Percentiles rank a stretch among this genome's conserved stretches.
phyloP scores from a whole-genome alignment of 2,888 invertebrate species.

The Troides aeacus region DNA sequence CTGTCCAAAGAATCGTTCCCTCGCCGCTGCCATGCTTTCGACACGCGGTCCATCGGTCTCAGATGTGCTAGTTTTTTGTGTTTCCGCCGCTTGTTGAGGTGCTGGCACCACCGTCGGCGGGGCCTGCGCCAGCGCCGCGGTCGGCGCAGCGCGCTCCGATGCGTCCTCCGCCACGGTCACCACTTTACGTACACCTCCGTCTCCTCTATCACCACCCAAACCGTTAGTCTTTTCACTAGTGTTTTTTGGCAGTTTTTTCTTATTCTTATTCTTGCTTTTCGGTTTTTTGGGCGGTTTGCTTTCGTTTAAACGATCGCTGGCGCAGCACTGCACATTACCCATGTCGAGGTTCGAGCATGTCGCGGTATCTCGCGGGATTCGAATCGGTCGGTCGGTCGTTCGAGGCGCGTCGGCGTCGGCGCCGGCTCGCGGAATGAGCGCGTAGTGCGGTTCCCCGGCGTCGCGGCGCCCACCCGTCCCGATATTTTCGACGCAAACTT shows the following conservation, averaged over 20 bases:
- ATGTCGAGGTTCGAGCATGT: constrained; percentile 75
- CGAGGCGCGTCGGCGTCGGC: constrained; percentile 78
- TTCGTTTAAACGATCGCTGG: constrained; percentile 69
- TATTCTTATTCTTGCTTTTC: constrained; percentile 57
- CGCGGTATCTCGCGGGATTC: constrained; percentile 72
- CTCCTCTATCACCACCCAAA: constrained; percentile 58
- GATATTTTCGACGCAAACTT: constrained; percentile 71
- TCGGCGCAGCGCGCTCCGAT: constrained; percentile 58
- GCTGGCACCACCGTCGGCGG: constrained; percentile 41
- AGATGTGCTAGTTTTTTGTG: constrained; percentile 38
- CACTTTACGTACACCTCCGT: constrained; percentile 59
- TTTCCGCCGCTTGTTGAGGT: constrained; percentile 38
- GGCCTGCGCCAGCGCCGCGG: constrained; percentile 49
- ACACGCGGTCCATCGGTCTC: constrained; percentile 53
- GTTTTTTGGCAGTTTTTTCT: constrained; percentile 39
- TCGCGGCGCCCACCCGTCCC: constrained; percentile 67
- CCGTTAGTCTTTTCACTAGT: constrained; percentile 64
- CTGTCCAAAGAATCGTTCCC: constrained; percentile 74
- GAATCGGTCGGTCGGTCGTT: constrained; percentile 77
- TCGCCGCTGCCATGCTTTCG: constrained; percentile 68
- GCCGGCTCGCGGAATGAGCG: constrained; percentile 76
- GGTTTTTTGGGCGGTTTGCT: constrained; percentile 64
- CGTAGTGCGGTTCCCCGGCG: constrained; percentile 59
- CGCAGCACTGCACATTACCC: constrained; percentile 80
- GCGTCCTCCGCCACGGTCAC: constrained; percentile 65